A percentile compares a stretch with the other conserved stretches of the same genome.
Conservation (phyloP, 1,140 invertebrate genomes). For the Chymomyza costata region DNA sequence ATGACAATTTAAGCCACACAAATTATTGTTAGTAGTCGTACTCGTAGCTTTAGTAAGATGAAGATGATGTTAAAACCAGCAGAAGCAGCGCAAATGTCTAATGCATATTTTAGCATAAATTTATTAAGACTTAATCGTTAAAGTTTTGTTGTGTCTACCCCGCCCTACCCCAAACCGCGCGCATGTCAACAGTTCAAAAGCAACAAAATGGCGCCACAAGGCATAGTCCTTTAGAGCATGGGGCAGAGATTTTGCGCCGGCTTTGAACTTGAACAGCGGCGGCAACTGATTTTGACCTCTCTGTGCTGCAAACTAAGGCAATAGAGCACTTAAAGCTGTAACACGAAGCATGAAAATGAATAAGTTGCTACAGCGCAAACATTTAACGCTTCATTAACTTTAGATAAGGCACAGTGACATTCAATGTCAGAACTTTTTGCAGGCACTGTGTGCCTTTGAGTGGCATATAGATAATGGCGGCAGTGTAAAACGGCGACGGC, state of each 20-base stretch:
- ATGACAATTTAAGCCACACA: too few relatives aligned
- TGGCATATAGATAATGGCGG: too few relatives aligned
- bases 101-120: slow-evolving; percentile 27
- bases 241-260: slow-evolving; percentile 25
- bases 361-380: slow-evolving; percentile 70
- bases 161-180: too few relatives aligned
- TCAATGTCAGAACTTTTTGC: too few relatives aligned
- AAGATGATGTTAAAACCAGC: too few relatives aligned
- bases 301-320: slow-evolving; percentile 18
- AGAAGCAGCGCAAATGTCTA: background rate
- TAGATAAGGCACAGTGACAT: slow-evolving; percentile 59
- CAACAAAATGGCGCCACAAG: slow-evolving; percentile 37
- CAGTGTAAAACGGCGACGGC: too few relatives aligned
- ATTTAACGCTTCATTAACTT: slow-evolving; percentile 73
- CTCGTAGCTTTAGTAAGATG: too few relatives aligned
- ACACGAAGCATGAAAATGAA: slow-evolving; percentile 65
- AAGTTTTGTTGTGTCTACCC: too few relatives aligned
- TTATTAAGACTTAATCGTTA: slow-evolving; percentile 35
- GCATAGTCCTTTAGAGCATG: slow-evolving; percentile 1
- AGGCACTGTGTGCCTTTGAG: too few relatives aligned
- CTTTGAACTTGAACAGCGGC: slow-evolving; percentile 40
- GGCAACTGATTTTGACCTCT: slow-evolving; percentile 57
- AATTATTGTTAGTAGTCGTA: too few relatives aligned
- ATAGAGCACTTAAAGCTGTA: slow-evolving; percentile 70
- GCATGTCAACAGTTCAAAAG: slow-evolving; percentile 18